phyloP scores from a whole-genome alignment of 2,113 vertebrate genomes.

The Gulo gulo region DNA sequence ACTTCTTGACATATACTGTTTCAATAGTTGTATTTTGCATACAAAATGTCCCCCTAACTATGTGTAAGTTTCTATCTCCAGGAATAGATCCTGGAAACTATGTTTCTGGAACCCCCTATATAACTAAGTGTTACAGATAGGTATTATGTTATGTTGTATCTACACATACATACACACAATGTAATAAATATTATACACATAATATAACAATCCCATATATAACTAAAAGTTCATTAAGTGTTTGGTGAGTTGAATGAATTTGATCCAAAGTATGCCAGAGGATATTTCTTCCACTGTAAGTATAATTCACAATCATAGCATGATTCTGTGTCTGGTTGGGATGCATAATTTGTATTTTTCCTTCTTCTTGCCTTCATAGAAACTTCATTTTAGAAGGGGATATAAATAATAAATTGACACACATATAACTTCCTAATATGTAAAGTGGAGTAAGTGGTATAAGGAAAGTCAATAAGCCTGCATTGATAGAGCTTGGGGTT shows the following conservation, averaged over 20 bases:
- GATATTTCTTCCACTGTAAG: not conserved
- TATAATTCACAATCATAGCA: not conserved
- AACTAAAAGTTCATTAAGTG: not conserved
- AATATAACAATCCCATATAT: not conserved
- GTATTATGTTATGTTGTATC: not conserved
- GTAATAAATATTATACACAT: not conserved
- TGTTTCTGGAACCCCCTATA: not conserved
- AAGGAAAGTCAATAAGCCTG: not conserved
- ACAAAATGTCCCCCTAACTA: not conserved
- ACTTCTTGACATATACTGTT: not conserved
- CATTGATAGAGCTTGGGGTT: not conserved
- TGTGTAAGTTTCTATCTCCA: not conserved
- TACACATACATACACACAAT: not conserved
- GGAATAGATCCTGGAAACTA: not conserved
- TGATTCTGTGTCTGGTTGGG: not conserved
- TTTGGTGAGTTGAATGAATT: conserved; percentile 30
- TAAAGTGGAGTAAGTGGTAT: not conserved
- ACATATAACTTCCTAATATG: not conserved
- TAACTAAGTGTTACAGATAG: not conserved
- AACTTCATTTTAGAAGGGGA: not conserved
- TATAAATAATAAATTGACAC: not conserved
- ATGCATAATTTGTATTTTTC: not conserved
- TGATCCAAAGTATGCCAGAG: not conserved
- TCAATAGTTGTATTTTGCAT: not conserved
- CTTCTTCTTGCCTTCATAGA: not conserved